Base-by-base conservation (phyloP, 2,113 vertebrate species). In the Mormyrus iriodes region DNA sequence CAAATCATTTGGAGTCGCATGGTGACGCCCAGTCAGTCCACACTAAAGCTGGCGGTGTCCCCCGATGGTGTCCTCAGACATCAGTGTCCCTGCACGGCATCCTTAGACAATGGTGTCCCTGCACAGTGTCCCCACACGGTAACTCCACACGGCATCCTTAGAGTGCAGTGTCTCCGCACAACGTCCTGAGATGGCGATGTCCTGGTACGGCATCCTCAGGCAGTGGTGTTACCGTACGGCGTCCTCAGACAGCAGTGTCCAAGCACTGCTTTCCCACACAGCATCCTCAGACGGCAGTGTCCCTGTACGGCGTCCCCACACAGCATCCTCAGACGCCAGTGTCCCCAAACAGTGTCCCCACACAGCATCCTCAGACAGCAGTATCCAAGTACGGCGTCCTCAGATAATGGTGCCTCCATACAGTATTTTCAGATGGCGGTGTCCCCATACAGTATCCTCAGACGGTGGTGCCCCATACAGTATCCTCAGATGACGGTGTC, bases 341-440 rank as follows among this genome's bases (percentile, higher is more conserved):
- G 15, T 21, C 53, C 1, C 19, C 4, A 1, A 1, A 0, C 4
- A 1, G 3, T 5, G 5, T 24, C 17, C 53, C 21, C 4, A 24
- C 4, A 55, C 53, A 0, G 53, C 5, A 19, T 55, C 53, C 17
- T 4, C 6, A 58, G 21, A 58, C 5, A 2, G 53, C 53, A 4
- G 53, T 21, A 17, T 55, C 52, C 8, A 15, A 3, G 4, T 0
- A 55, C 5, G 1, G 52, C 53, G 19, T 17, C 6, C 17, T 55
- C 19, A 0, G 0, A 17, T 3, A 1, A 4, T 4, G 53, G 53
- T 55, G 53, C 21, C 53, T 0, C 53, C 0, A 4, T 0, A 6
- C 1, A 4, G 55, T 0, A 21, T n/a, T 24, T 2, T 61, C 58
- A n/a, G 24, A 9, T 8, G 24, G 58, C 24, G 2, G 17, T 65